Conservation (phyloP, 2,113 vertebrate species). For the Rhagologus leucostigma region DNA sequence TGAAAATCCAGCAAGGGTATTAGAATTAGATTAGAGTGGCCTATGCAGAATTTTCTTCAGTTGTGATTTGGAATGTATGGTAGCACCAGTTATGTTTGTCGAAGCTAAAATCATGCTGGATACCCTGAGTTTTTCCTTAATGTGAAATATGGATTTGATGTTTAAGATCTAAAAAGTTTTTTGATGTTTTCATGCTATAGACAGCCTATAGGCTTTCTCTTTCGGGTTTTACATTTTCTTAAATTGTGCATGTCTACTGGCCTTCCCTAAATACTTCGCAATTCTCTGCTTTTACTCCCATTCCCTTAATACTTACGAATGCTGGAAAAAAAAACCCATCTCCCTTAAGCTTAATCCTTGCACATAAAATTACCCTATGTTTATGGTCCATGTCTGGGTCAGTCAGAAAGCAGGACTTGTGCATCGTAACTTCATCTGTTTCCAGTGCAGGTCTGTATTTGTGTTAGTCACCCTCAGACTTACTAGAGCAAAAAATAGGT, state of each 20-base stretch:
- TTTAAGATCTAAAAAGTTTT: background rate
- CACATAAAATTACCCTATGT: background rate
- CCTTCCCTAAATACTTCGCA: background rate
- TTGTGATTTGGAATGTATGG: background rate
- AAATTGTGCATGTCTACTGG: background rate
- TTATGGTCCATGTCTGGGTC: background rate
- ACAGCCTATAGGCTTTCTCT: background rate
- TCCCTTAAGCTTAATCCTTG: background rate
- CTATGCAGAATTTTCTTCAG: background rate
- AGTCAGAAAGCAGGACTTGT: background rate
- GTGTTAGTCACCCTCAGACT: background rate
- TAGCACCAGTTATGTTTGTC: background rate
- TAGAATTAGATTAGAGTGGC: background rate
- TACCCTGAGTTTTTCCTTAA: background rate
- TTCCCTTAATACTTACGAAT: background rate
- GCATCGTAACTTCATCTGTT: background rate
- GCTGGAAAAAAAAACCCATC: background rate
- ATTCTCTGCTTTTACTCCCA: background rate
- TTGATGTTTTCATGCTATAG: background rate
- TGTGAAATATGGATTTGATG: background rate
- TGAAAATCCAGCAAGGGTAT: background rate
- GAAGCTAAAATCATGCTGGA: background rate
- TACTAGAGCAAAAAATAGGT: background rate
- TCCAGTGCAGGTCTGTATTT: background rate
- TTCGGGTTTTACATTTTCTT: background rate